phyloP scores from a whole-genome alignment of 2,797 vertebrate species.

The Ctenochaetus hawaiiensis region DNA sequence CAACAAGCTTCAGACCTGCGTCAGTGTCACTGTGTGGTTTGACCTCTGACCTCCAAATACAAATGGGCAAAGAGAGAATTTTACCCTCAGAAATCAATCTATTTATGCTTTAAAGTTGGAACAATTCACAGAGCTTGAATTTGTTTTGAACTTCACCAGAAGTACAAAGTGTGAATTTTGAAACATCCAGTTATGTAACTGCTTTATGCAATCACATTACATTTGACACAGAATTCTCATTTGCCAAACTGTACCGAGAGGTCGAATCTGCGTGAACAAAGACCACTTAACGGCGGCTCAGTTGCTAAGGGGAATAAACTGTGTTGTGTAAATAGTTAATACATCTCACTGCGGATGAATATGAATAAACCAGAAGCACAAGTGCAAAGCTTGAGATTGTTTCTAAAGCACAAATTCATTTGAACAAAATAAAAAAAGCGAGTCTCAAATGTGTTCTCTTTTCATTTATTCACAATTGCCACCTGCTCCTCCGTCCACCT shows the following conservation, averaged over 20 bases:
- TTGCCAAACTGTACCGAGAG: neutral
- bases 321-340: slow-evolving; percentile 12
- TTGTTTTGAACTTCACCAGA: neutral
- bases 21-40: neutral
- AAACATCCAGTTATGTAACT: slow-evolving; percentile 14
- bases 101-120: neutral
- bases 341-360: neutral
- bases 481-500: slow-evolving; percentile 63
- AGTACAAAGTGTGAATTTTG: neutral
- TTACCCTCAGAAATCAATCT: neutral
- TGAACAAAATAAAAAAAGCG: neutral
- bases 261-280: neutral
- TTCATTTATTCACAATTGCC: slow-evolving; percentile 71
- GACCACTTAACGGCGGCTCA: neutral
- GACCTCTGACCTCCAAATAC: slow-evolving; percentile 4
- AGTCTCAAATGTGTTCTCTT: slow-evolving; percentile 23
- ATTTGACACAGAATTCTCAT: neutral
- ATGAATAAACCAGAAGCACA: slow-evolving; percentile 3
- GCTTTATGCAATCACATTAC: neutral
- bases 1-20: neutral
- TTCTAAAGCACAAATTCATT: neutral
- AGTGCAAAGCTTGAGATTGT: neutral
- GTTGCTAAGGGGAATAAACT: neutral
- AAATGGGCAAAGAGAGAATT: neutral
- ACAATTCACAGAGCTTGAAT: neutral